Evolutionary conservation across 2,797 vertebrate genomes (phyloP), one percentile per base, ranked within the genome.

Genomic region (Molossus alvarezi): DNA sequence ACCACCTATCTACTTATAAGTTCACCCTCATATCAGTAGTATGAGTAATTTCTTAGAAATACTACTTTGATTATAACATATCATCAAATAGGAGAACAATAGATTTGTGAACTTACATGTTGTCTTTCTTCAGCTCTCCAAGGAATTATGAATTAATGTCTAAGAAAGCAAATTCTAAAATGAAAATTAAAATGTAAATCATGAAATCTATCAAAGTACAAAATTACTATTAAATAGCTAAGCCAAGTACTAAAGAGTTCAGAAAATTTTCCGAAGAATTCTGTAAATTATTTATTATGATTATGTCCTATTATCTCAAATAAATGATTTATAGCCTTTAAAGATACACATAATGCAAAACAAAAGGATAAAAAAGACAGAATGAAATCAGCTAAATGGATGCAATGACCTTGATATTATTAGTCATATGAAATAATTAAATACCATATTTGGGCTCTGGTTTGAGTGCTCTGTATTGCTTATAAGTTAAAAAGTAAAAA

Each of bases 381-480:
- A 71, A 53, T 17, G 76, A 92, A 93, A 90, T 86, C 48, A 73
- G 69, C 91, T 77, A 88, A 91, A 51, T 48, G 45, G 37, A 92
- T 91, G 53, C 25, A 82, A 82, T 87, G 48, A 37, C 18, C 33
- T 77, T 65, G 48, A 75, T 91, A 62, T 79, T 58, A 69, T 25
- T 15, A 83, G 55, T 91, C 48, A 82, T 69, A 62, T 67, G 12
- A 69, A 60, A 83, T 57, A 27, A 53, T 53, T 83, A 73, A 37
- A 51, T 51, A 88, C 0, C 33, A 53, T 64, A 48, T 72, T 23
- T 71, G 41, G 45, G 29, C 69, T 94, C 67, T 77, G 57, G 73
- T 53, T 73, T 90, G 29, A 95, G 18, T 3, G 53, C 53, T 84
- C 45, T 53, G 7, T 5, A 77, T 76, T 76, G 87, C 13, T 77